Evolutionary conservation across 2,113 vertebrate genomes (phyloP), one percentile per base, ranked within the genome.

Genomic region (Peromyscus leucopus): DNA sequence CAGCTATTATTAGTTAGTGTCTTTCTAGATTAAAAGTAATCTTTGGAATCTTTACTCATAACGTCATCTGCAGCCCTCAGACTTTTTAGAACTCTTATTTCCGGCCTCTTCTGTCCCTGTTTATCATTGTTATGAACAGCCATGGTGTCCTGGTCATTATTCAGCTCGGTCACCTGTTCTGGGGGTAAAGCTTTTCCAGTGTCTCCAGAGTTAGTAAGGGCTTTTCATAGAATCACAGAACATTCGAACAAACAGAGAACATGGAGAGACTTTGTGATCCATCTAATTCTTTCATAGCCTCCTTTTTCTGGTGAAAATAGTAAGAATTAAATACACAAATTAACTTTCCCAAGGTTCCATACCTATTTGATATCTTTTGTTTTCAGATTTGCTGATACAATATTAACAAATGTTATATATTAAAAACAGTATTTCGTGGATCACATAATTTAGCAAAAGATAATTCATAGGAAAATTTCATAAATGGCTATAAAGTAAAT

Each of bases 21-120:
- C n/a, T 89, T 93, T 84, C 75, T 71, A 95, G 51, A 85, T 69
- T 87, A 91, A 94, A 57, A 59, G 80, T 89, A 72, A 89, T 46
- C 3, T 93, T 89, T 93, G 69, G 16, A 82, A 57, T 67, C 84
- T 87, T 91, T 95, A 55, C 87, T 78, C 33, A 91, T 65, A 19
- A 63, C 67, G 15, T 19, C 59, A 88, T 63, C 61, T 88, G 26
- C 6, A 79, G 8, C 6, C 22, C 39, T 90, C 26, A 71, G 39
- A 55, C 31, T 36, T 92, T 72, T 79, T 55, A 4, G 31, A 88
- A 75, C 79, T 95, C 39, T 96, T 28, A 84, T 74, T 72, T 78
- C 65, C 90, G 33, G 42, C 22, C 1, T 46, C 6, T 2, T 93
- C 55, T 94, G 15, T 80, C 86, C 33, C 63, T 96, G 46, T 10